These are phyloP conservation scores for Chitala chitala DNA, from an alignment of 2,113 vertebrate genomes.

Conservation along the genomic window DNA sequence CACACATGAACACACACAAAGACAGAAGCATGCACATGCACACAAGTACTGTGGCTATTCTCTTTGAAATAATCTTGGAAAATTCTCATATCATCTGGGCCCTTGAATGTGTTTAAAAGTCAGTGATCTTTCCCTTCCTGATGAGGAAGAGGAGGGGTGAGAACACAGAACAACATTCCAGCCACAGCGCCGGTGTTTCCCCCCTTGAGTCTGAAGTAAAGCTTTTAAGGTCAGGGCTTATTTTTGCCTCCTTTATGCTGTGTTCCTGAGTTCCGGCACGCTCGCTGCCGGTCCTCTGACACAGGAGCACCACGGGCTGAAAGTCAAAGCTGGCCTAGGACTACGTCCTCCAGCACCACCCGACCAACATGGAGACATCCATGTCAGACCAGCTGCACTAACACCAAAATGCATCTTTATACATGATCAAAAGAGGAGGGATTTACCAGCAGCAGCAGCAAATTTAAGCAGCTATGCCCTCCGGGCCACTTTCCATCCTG, in stretches of 20 bases:
- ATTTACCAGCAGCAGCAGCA: not conserved
- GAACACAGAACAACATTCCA: not conserved
- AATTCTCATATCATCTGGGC: too few species aligned
- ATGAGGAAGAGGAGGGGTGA: not conserved
- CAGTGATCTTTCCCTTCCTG: not conserved
- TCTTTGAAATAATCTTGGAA: too few species aligned
- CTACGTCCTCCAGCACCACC: not conserved
- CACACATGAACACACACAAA: too few species aligned
- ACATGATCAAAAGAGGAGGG: too few species aligned
- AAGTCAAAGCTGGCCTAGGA: not conserved
- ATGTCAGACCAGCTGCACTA: too few species aligned
- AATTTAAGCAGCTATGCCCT: not conserved
- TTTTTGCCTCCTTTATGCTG: not conserved
- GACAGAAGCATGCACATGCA: too few species aligned
- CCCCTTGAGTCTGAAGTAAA: not conserved
- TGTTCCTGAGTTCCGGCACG: not conserved
- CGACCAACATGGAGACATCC: not conserved
- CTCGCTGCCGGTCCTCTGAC: not conserved
- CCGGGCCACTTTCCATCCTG: not conserved
- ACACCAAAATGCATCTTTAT: too few species aligned
- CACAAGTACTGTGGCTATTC: too few species aligned
- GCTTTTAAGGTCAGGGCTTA: not conserved
- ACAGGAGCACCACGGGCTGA: not conserved
- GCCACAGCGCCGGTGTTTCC: not conserved
- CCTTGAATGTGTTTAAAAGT: not conserved